Percentiles rank a stretch among this genome's conserved stretches.
Conservation (phyloP, 2,888 invertebrate genomes). For the Eupithecia tripunctaria region DNA sequence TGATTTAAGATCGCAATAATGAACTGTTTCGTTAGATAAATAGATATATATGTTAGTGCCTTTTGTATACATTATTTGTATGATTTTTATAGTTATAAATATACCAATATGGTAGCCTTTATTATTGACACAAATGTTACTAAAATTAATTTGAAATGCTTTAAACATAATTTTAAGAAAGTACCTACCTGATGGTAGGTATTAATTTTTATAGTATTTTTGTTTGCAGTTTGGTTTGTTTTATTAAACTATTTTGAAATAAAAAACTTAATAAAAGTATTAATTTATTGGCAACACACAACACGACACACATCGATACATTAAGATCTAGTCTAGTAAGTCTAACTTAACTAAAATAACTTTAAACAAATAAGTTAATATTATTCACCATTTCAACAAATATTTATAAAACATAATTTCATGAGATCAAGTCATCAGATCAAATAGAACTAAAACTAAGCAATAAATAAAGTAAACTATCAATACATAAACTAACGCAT, state of each 20-base stretch:
- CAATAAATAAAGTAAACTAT: background rate
- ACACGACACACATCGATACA: constrained; percentile 24
- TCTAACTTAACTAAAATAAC: background rate
- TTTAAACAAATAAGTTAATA: constrained; percentile 3
- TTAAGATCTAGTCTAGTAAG: constrained; percentile 3
- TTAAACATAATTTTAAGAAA: constrained; percentile 63
- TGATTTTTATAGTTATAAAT: background rate
- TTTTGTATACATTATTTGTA: constrained; percentile 2
- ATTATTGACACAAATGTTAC: background rate
- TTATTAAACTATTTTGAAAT: constrained; percentile 29
- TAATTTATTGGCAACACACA: constrained; percentile 41
- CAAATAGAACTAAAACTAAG: background rate
- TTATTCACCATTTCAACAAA: background rate
- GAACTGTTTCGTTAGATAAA: too few species aligned
- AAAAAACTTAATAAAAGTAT: background rate
- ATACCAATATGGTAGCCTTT: constrained; percentile 30
- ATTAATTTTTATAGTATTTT: constrained; percentile 51
- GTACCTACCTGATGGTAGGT: constrained; percentile 76
- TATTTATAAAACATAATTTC: background rate
- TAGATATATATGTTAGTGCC: background rate
- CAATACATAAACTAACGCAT: background rate
- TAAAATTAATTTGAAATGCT: constrained; percentile 12
- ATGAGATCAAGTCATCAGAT: background rate
- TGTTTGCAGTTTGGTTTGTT: constrained; percentile 46
- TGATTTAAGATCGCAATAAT: background rate